A percentile compares a stretch with the other conserved stretches of the same genome.
phyloP scores from a whole-genome alignment of 2,888 invertebrate genomes.

The Cheilosia impressa region DNA sequence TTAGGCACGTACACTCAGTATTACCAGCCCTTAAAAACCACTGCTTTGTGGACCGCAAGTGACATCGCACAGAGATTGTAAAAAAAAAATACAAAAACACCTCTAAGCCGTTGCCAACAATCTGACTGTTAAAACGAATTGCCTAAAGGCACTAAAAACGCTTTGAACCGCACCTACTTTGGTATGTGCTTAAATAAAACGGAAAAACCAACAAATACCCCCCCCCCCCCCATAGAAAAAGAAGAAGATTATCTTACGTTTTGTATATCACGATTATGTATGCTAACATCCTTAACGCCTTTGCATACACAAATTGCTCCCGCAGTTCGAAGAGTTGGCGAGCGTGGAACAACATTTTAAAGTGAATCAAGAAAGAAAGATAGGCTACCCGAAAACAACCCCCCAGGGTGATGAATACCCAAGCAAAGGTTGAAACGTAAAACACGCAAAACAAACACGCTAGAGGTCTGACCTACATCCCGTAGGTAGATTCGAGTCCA shows the following conservation, averaged over 20 bases:
- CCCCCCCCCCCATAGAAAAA: neutral
- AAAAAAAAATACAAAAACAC: too few relatives aligned
- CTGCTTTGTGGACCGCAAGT: too few relatives aligned
- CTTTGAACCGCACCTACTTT: neutral
- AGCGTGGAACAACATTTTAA: slow-evolving; percentile 10
- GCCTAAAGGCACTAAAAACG: neutral
- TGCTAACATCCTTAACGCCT: slow-evolving; percentile 31
- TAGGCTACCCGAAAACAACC: slow-evolving; percentile 4
- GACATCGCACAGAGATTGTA: too few relatives aligned
- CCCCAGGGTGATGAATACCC: slow-evolving; percentile 10
- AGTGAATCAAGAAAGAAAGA: slow-evolving; percentile 15
- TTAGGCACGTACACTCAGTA: too few relatives aligned
- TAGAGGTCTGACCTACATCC: slow-evolving; percentile 34
- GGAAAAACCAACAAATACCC: neutral
- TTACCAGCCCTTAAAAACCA: too few relatives aligned
- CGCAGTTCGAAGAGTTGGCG: neutral
- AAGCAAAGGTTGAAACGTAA: neutral
- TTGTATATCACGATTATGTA: slow-evolving; percentile 34
- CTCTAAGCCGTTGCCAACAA: neutral
- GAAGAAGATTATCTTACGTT: slow-evolving; percentile 9
- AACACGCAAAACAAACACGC: slow-evolving; percentile 9
- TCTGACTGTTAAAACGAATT: neutral
- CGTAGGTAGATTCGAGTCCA: slow-evolving; percentile 10
- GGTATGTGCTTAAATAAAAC: neutral
- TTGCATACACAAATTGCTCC: neutral